Conservation (phyloP, 2,888 invertebrate genomes). For the Eupithecia vulgata region DNA sequence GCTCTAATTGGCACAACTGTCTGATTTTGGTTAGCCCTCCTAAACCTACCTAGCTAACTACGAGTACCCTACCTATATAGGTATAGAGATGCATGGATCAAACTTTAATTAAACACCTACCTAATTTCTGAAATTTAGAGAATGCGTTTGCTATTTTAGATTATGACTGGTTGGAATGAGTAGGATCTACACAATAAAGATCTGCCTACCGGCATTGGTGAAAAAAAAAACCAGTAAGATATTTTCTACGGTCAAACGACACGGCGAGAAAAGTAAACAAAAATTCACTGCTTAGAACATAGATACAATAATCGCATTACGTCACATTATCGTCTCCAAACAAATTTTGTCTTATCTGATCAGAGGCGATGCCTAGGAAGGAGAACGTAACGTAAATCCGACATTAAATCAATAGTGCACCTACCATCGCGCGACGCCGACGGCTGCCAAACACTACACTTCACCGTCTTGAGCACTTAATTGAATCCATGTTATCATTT, state of each 20-base stretch:
- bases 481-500: constrained; percentile 83
- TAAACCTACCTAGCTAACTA: too few species aligned
- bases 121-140: background rate
- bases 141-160: background rate
- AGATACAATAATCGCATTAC: constrained; percentile 43
- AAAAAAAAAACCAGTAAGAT: background rate
- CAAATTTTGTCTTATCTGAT: constrained; percentile 73
- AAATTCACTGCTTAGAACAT: constrained; percentile 21
- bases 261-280: constrained; percentile 22
- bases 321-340: constrained; percentile 67
- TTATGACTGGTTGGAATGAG: background rate
- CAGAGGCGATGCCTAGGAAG: constrained; percentile 42
- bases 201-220: background rate
- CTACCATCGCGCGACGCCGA: constrained; percentile 47
- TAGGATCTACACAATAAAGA: background rate
- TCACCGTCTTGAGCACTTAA: constrained; percentile 77
- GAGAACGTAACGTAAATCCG: constrained; percentile 62
- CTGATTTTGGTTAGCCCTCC: too few species aligned
- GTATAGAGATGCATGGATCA: too few species aligned
- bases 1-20: too few species aligned
- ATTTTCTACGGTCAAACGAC: background rate
- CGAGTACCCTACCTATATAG: too few species aligned
- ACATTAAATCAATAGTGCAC: constrained; percentile 71
- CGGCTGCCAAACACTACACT: constrained; percentile 58
- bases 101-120: too few species aligned